Evolutionary conservation across 2,113 vertebrate species (phyloP).

Genomic region (Bos indicus): DNA sequence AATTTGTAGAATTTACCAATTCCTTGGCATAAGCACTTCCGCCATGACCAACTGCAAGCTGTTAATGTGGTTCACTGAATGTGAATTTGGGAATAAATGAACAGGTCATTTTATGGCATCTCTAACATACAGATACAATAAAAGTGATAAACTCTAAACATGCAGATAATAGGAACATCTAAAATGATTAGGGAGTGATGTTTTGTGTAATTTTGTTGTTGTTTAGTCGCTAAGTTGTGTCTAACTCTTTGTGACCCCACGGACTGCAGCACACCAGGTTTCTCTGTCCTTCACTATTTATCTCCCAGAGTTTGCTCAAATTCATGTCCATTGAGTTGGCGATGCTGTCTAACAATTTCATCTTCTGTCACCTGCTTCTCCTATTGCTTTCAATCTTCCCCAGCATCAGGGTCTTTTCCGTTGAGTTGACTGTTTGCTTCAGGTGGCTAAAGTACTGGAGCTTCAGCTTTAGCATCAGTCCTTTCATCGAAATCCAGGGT

Average conservation of each 20-base stretch:
- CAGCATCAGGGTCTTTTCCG: neutral
- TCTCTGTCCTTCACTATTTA: neutral
- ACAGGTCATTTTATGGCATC: too few relatives aligned
- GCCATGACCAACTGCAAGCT: neutral
- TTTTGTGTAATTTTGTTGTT: neutral
- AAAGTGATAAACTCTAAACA: neutral
- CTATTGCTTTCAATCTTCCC: neutral
- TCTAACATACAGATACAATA: too few relatives aligned
- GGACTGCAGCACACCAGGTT: neutral
- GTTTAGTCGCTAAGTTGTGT: neutral
- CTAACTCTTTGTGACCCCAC: neutral
- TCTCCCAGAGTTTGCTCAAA: neutral
- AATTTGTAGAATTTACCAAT: neutral
- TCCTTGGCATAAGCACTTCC: neutral
- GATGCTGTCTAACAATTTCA: neutral
- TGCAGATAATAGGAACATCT: neutral
- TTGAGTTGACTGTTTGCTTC: rapidly evolving
- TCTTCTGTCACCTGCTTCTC: neutral
- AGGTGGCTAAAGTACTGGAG: neutral
- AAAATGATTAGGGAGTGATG: neutral
- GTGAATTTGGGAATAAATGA: neutral
- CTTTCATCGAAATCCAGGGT: neutral
- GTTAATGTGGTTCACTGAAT: neutral
- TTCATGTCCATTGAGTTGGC: neutral
- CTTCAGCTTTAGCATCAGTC: neutral